Base-by-base conservation (phyloP, 2,113 vertebrate species). In the Oryzias melastigma region DNA sequence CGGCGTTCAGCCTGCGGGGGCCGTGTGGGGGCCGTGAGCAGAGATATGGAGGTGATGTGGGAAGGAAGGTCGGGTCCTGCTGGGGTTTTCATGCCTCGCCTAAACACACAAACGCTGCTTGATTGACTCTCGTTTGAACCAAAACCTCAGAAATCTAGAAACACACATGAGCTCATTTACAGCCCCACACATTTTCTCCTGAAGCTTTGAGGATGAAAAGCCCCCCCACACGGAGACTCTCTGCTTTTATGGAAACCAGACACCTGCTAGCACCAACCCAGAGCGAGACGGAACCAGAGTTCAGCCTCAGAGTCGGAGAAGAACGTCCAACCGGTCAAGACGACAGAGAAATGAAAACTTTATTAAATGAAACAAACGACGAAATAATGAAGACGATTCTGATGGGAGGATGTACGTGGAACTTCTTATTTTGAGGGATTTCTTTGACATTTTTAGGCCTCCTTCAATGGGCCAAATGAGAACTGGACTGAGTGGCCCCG, bases 41-140 rank as follows among this genome's bases (percentile, higher is more conserved):
- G 51, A 35, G 59, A 76, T 80, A 56, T 60, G 62, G 57, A 73
- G 2, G 58, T 16, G 52, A 67, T 82, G 64, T 85, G 79, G 73
- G 73, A 85, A 81, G 70, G 58, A 60, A 49, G 68, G 68, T 61
- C 10, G 3, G 60, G 63, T 52, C 71, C 14, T 43, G 46, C 61
- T 61, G 22, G 15, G 75, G 70, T 58, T 58, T 71, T 83, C 81
- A 86, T 75, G 77, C 77, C 69, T 81, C 84, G 85, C 71, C 68
- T 81, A 73, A 65, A 63, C 62, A 88, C 76, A 89, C 84, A 85
- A 88, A 87, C 80, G 46, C 41, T 71, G 81, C 81, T 77, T 83
- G 84, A 89, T 88, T 84, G 78, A 70, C 74, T 83, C 70, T 85
- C 41, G 74, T 46, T 69, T 80, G 79, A 85, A 76, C 82, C 79